Evolutionary conservation across 2,113 vertebrate species (phyloP).

Genomic region (Verasper variegatus): DNA sequence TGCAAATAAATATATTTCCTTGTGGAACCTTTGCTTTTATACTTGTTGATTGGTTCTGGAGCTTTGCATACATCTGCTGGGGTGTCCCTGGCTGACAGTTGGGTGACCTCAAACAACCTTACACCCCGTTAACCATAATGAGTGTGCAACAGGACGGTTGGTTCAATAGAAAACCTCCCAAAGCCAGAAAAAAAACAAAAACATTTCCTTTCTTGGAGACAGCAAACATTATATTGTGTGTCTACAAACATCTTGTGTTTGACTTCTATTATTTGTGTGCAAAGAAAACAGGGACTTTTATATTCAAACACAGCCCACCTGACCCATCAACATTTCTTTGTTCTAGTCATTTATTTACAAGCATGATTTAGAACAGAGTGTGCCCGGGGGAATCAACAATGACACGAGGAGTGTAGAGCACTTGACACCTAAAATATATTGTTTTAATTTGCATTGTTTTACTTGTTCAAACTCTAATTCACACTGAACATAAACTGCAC

Average conservation of each 20-base stretch:
- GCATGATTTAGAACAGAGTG: not conserved
- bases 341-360: slow-evolving; percentile 20
- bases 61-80: not conserved
- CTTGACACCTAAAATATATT: too few species aligned
- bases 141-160: slow-evolving; percentile 38
- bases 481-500: not conserved
- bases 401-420: not conserved
- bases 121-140: not conserved
- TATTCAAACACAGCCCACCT: not conserved
- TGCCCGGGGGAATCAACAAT: not conserved
- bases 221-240: slow-evolving; percentile 41
- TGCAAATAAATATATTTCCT: not conserved
- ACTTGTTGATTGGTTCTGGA: not conserved
- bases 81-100: slow-evolving; percentile 16
- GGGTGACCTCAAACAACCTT: slow-evolving; percentile 55
- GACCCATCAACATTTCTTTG: not conserved
- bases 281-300: slow-evolving; percentile 22
- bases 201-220: slow-evolving; percentile 57
- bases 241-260: slow-evolving; percentile 25
- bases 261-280: slow-evolving; percentile 1
- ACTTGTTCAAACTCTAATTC: not conserved
- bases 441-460: too few species aligned
- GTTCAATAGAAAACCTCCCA: slow-evolving; percentile 40
- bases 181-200: not conserved
- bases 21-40: not conserved